Percentiles rank a stretch among this genome's conserved stretches.
These are phyloP conservation scores for Uromys caudimaculatus DNA, from an alignment of 2,797 vertebrate species.

Conservation along the genomic window DNA sequence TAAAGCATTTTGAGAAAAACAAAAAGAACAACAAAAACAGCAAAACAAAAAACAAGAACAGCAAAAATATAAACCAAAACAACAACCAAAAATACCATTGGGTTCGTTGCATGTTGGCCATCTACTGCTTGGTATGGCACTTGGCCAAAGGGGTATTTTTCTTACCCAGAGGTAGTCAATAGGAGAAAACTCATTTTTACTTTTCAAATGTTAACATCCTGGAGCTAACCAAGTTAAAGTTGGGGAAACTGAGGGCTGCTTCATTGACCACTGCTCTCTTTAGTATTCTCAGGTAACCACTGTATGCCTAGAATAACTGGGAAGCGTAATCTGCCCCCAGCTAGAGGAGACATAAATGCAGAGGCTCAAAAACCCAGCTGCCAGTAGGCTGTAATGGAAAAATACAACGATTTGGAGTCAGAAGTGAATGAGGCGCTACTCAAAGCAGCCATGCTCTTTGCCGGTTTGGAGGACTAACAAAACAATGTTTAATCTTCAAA, in stretches of 20 bases:
- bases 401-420: neutral
- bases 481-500: neutral
- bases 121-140: neutral
- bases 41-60: no score
- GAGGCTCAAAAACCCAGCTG: no score
- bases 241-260: accelerated
- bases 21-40: no score
- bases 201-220: neutral
- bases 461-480: neutral
- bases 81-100: neutral
- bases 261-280: neutral
- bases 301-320: neutral
- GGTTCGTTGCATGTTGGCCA: neutral
- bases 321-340: neutral
- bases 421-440: neutral
- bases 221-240: neutral
- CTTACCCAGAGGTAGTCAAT: neutral
- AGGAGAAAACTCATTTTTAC: neutral
- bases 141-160: neutral
- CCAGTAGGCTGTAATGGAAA: neutral
- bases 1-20: no score
- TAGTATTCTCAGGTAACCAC: neutral
- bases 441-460: neutral
- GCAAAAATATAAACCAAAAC: no score
- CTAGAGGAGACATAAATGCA: neutral